Evolutionary conservation across 30 jellyfish, hydroid and myxozoan genomes (phyloP).

Genomic region (Clytia hemisphaerica): DNA sequence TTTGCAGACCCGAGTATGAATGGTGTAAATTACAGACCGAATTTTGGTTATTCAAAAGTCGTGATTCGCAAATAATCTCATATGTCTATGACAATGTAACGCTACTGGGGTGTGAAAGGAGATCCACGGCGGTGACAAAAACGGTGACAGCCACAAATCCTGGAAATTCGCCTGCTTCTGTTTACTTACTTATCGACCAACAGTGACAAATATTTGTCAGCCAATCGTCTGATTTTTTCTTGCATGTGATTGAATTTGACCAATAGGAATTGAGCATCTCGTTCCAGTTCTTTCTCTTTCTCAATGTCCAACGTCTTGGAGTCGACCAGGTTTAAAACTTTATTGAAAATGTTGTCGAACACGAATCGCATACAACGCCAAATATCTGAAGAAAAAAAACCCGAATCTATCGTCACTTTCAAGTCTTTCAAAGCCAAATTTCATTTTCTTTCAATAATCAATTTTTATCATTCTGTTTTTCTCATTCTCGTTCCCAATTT

Average conservation of each 20-base stretch:
- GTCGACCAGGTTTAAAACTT: conserved; percentile 40
- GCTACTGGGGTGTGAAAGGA: conserved; percentile 82
- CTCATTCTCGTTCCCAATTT: too few relatives aligned
- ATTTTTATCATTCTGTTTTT: too few relatives aligned
- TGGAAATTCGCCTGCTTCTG: too few relatives aligned
- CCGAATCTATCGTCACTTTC: background rate
- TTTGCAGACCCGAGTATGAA: conserved; percentile 49
- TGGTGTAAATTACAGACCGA: conserved; percentile 57
- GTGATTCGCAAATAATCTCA: conserved; percentile 60
- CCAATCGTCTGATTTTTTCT: conserved; percentile 74
- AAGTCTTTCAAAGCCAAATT: too few relatives aligned
- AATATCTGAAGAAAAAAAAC: conserved; percentile 36
- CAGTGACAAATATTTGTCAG: conserved; percentile 78
- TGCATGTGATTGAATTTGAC: conserved; percentile 76
- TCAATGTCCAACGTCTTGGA: conserved; percentile 45
- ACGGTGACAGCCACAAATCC: too few relatives aligned
- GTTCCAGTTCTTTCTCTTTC: conserved; percentile 78
- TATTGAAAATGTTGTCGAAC: conserved; percentile 63
- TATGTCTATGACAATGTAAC: conserved; percentile 46
- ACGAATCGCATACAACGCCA: conserved; percentile 79
- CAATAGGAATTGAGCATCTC: conserved; percentile 62
- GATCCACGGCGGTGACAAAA: conserved; percentile 79
- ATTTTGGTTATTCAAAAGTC: conserved; percentile 42
- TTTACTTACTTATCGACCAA: conserved; percentile 80
- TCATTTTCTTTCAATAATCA: too few relatives aligned